Base-by-base conservation (phyloP, 2,113 vertebrate species). In the Elachura formosa region DNA sequence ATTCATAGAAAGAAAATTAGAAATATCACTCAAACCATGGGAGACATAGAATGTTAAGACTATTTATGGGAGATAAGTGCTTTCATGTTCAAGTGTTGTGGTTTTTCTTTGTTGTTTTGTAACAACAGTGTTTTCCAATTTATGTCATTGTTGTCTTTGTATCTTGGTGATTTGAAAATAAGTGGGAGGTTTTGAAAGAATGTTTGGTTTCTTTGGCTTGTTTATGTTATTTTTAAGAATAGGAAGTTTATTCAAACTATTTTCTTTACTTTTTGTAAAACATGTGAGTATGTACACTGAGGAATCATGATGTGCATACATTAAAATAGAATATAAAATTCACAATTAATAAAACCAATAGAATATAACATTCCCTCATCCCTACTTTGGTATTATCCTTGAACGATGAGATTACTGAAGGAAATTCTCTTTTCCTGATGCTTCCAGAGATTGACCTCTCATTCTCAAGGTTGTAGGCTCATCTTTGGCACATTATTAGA, bases 251-350 rank as follows among this genome's bases (percentile, higher is more conserved):
- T 43, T 56, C 38, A 49, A 64, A 46, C 8, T 75, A 15, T 38
- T 72, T 82, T 51, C 11, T 61, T 59, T 45, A 14, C 18, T 64
- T 93, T 80, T 64, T n/a, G 12, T 64, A 21, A 56, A 90, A 22
- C 12, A 61, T 1, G 1, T 66, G 55, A 77, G 4, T 9, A 16
- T 40, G n/a, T 72, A 2, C 18, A 41, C 18, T 34, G 29, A 24
- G 78, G 41, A 82, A n/a, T 72, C 0, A 0, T 62, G 33, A 6
- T 25, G 6, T 76, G 28, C 7, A 2, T 38, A 14, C 12, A 24
- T 49, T 67, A 77, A 28, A 76, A 21, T 48, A 78, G 36, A 55
- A 33, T 11, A 46, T 49, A 55, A 61, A 78, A 76, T 11, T 16
- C 36, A 49, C 14, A 73, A 18, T 69, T 9, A 4, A 31, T 66